These are phyloP conservation scores for Caracal caracal DNA, from an alignment of 2,113 vertebrate species.

Conservation along the genomic window DNA sequence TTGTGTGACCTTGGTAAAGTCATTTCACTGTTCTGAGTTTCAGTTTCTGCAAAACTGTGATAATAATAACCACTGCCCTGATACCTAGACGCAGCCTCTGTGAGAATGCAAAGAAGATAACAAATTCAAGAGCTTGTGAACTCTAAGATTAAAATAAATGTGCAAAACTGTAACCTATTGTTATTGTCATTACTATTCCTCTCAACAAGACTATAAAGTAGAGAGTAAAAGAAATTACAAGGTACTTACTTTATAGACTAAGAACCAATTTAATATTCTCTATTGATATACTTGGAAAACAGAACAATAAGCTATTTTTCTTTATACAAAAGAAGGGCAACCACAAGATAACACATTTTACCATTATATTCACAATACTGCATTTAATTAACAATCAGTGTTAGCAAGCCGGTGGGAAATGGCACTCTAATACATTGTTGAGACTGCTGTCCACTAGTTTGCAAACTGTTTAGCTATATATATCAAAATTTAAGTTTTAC, in stretches of 20 bases:
- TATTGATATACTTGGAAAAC: background rate
- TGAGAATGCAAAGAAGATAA: background rate
- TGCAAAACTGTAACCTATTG: background rate
- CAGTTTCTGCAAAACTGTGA: background rate
- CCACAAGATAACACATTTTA: background rate
- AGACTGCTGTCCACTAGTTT: background rate
- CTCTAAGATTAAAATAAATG: background rate
- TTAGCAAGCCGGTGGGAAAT: background rate
- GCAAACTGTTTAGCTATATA: background rate
- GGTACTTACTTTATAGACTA: background rate
- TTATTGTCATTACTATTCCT: background rate
- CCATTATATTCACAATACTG: background rate
- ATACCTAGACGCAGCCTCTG: background rate
- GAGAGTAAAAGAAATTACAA: background rate
- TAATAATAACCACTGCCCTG: background rate
- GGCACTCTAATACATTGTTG: background rate
- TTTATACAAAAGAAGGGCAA: background rate
- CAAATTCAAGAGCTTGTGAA: background rate
- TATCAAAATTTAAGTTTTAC: background rate
- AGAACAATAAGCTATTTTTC: background rate
- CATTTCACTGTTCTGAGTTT: background rate
- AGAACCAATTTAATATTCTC: background rate
- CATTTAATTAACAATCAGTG: background rate
- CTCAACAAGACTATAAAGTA: background rate
- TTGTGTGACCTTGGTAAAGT: slow-evolving; percentile 6